These are phyloP conservation scores for Bothrops alternatus DNA, from an alignment of 2,797 vertebrate species.

Conservation along the genomic window DNA sequence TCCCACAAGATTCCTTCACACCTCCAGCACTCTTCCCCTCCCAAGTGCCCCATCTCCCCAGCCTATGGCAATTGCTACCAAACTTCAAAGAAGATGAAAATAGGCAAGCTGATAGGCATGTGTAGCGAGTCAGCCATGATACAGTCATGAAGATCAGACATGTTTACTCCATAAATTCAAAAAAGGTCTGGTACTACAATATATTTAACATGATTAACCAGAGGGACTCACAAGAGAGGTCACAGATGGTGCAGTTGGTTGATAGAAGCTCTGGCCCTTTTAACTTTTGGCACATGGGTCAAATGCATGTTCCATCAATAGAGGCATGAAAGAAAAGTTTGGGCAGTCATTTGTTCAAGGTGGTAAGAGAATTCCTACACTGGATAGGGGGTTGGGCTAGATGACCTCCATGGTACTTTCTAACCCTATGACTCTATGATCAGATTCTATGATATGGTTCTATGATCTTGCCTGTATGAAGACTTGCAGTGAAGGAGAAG, in stretches of 20 bases:
- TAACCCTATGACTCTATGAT: background rate
- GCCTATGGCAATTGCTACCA: too few species aligned
- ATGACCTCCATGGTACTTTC: background rate
- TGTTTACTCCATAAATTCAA: background rate
- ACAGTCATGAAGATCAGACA: rapidly evolving
- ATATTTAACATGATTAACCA: background rate
- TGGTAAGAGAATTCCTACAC: background rate
- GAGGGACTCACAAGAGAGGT: background rate
- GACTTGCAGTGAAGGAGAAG: background rate
- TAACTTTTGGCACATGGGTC: background rate
- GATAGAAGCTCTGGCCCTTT: background rate
- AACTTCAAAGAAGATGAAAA: too few species aligned
- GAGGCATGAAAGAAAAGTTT: background rate
- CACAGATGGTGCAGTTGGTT: background rate
- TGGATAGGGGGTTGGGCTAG: background rate
- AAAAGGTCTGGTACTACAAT: background rate
- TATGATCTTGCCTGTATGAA: background rate
- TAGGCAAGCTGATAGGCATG: too few species aligned
- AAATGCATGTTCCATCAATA: background rate
- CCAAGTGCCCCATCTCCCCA: too few species aligned
- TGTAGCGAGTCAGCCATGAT: background rate
- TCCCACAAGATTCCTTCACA: too few species aligned
- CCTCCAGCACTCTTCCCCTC: too few species aligned
- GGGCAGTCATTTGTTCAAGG: background rate
- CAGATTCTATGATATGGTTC: background rate